A percentile compares a stretch with the other conserved stretches of the same genome.
These are phyloP conservation scores for Paramormyrops hopkinsi DNA, from an alignment of 2,797 vertebrate species.

Conservation along the genomic window DNA sequence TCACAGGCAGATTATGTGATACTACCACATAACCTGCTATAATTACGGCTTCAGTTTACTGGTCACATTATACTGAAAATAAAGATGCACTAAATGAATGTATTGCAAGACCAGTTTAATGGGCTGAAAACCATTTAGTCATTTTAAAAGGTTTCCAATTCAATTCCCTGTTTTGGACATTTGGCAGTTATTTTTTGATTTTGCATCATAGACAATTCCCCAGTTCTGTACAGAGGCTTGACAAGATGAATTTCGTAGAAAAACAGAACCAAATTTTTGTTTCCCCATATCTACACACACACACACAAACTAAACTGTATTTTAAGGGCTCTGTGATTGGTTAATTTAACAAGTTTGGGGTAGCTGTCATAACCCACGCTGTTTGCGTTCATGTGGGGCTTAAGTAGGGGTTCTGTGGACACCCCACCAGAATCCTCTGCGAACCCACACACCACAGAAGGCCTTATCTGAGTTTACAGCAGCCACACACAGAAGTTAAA, in stretches of 20 bases:
- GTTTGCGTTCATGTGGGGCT: not conserved
- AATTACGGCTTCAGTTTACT: not conserved
- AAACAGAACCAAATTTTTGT: not conserved
- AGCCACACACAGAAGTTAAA: not conserved
- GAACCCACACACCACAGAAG: not conserved
- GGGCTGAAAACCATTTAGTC: not conserved
- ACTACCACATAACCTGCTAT: not conserved
- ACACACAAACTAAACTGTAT: not conserved
- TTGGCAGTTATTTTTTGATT: not conserved
- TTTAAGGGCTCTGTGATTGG: not conserved
- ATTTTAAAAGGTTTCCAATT: not conserved
- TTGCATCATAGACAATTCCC: not conserved
- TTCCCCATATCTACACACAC: not conserved
- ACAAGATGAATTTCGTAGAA: not conserved
- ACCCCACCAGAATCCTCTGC: not conserved
- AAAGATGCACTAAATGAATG: not conserved
- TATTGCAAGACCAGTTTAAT: not conserved
- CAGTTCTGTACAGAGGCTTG: not conserved
- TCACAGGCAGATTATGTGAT: not conserved
- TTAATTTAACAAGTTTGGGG: not conserved
- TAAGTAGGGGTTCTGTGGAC: not conserved
- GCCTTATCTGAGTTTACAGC: not conserved
- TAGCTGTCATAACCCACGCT: not conserved
- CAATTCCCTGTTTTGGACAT: not conserved
- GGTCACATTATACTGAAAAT: not conserved